phyloP scores from a whole-genome alignment of 1,140 invertebrate species.

The Drosophila malerkotliana region DNA sequence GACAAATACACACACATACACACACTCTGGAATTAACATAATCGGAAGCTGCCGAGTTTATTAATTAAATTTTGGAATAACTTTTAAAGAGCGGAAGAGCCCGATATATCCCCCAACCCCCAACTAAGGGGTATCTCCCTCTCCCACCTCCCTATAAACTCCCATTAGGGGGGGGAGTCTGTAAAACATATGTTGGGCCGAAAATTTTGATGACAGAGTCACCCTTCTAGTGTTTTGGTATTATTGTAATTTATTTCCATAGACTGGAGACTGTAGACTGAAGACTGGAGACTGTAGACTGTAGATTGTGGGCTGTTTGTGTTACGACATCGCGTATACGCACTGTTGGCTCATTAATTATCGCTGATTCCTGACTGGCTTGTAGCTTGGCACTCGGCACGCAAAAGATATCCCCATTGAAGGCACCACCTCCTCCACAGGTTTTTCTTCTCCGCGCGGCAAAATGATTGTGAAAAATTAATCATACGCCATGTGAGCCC shows the following conservation, averaged over 20 bases:
- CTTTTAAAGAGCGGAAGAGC: constrained; percentile 1
- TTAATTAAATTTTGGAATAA: constrained; percentile 57
- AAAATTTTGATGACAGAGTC: neutral
- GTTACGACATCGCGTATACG: constrained; percentile 47
- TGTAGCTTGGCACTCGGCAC: constrained; percentile 2
- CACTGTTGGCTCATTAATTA: constrained; percentile 61
- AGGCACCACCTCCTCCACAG: constrained; percentile 33
- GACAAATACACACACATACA: constrained; percentile 6
- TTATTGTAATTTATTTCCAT: neutral
- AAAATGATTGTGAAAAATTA: constrained; percentile 56
- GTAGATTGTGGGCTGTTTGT: neutral
- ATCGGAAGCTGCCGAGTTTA: constrained; percentile 17
- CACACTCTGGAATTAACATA: constrained; percentile 52
- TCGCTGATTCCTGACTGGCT: constrained; percentile 13
- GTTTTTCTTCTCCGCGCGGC: constrained; percentile 9
- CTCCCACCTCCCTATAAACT: neutral
- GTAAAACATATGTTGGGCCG: neutral
- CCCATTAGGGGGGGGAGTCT: neutral
- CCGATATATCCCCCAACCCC: neutral
- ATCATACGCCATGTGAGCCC: constrained; percentile 65
- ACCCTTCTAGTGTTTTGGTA: neutral
- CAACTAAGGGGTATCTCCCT: neutral
- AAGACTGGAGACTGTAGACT: no score
- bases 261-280: no score
- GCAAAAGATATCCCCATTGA: constrained; percentile 22